A percentile compares a stretch with the other conserved stretches of the same genome.
Conservation (phyloP, 2,888 invertebrate genomes). For the Drosophila subquinaria region DNA sequence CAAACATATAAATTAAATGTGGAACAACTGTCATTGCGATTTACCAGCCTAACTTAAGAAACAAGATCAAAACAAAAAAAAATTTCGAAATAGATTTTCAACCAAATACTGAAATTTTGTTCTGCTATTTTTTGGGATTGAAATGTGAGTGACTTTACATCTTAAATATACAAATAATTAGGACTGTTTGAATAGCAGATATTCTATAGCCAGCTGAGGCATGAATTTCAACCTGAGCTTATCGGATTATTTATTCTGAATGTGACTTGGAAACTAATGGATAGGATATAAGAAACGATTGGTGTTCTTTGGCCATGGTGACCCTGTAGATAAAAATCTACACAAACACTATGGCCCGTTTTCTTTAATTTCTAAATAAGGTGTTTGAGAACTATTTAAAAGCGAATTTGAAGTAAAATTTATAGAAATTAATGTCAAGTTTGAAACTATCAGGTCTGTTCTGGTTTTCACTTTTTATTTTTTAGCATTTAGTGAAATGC, state of each 20-base stretch:
- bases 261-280: not conserved
- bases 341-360: too few species aligned
- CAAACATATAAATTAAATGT: slow-evolving; percentile 81
- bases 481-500: too few species aligned
- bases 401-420: too few species aligned
- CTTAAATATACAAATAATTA: not conserved
- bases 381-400: too few species aligned
- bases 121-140: not conserved
- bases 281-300: not conserved
- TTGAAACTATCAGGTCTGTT: too few species aligned
- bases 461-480: too few species aligned
- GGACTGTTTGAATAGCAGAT: not conserved
- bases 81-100: not conserved
- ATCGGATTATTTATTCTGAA: not conserved
- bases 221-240: not conserved
- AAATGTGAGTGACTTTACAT: slow-evolving; percentile 1
- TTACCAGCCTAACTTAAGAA: not conserved
- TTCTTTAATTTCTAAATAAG: too few species aligned
- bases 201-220: slow-evolving; percentile 1
- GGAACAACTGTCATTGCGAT: slow-evolving; percentile 14
- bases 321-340: not conserved
- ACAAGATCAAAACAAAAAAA: not conserved
- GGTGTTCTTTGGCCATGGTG: not conserved
- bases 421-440: too few species aligned
- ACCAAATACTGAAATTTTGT: not conserved